Conservation (phyloP, 2,113 vertebrate species). For the Mesitornis unicolor region DNA sequence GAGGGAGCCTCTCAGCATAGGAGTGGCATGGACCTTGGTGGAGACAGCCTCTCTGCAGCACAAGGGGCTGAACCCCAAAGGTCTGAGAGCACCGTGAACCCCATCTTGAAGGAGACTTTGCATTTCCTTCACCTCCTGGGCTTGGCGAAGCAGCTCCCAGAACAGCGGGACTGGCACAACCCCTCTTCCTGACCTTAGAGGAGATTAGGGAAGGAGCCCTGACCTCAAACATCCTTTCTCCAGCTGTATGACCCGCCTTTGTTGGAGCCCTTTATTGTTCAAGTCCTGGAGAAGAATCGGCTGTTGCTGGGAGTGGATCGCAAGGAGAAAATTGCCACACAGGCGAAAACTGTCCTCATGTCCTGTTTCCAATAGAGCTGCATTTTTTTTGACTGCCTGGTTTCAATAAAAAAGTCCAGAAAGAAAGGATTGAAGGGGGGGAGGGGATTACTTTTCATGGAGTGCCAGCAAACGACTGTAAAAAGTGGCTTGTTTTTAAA, state of each 20-base stretch:
- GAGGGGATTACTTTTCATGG: constrained; percentile 33
- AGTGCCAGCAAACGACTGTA: constrained; percentile 20
- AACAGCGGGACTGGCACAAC: neutral
- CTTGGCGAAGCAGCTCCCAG: neutral
- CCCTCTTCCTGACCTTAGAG: neutral
- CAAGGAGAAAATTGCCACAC: constrained; percentile 27
- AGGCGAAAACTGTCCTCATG: neutral
- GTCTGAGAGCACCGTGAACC: neutral
- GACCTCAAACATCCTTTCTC: neutral
- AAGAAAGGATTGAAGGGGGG: constrained; percentile 1
- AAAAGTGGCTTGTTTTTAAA: neutral
- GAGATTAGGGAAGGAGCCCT: neutral
- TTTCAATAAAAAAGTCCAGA: constrained; percentile 36
- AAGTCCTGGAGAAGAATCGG: constrained; percentile 1
- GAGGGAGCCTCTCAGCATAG: neutral
- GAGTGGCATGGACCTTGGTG: neutral
- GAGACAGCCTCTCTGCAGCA: neutral
- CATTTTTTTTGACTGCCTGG: constrained; percentile 5
- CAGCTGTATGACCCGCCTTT: neutral
- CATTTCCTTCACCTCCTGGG: neutral
- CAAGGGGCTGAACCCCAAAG: neutral
- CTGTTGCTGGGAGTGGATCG: neutral
- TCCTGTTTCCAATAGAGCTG: constrained; percentile 35
- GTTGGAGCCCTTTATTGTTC: constrained; percentile 35
- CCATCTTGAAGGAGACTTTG: neutral